Percentiles rank a stretch among this genome's conserved stretches.
These are phyloP conservation scores for Drosophila sp. DNA, from an alignment of 1,140 invertebrate species.

Conservation along the genomic window DNA sequence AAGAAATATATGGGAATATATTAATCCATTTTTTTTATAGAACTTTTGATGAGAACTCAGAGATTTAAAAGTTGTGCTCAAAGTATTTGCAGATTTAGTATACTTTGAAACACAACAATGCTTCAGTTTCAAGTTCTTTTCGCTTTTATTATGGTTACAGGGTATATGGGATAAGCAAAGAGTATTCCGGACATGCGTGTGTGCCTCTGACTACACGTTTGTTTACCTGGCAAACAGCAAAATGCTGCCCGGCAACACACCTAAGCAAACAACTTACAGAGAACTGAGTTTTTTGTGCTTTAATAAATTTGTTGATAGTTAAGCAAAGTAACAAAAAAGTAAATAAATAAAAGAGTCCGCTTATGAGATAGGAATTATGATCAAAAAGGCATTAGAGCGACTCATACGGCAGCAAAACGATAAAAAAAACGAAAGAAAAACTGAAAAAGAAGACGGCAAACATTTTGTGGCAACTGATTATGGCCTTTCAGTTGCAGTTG, in stretches of 20 bases:
- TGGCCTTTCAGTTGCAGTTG: constrained; percentile 26
- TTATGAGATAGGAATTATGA: constrained; percentile 56
- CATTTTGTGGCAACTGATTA: constrained; percentile 19
- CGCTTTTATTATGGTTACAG: constrained; percentile 14
- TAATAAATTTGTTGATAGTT: constrained; percentile 56
- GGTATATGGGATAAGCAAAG: neutral
- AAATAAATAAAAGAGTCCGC: constrained; percentile 47
- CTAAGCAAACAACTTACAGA: neutral
- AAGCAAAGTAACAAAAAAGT: constrained; percentile 2
- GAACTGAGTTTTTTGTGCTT: constrained; percentile 7
- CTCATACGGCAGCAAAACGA: constrained; percentile 27
- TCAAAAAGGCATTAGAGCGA: constrained; percentile 68
- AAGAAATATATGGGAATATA: neutral
- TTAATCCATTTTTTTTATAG: too few species aligned
- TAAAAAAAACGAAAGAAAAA: constrained; percentile 34
- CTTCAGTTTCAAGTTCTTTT: too few species aligned
- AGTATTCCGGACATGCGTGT: constrained; percentile 6
- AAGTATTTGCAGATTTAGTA: too few species aligned
- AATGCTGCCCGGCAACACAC: constrained; percentile 9
- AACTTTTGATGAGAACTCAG: too few species aligned
- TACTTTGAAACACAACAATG: too few species aligned
- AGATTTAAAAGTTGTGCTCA: too few species aligned
- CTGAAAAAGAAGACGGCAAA: constrained; percentile 8
- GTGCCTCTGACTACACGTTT: neutral
- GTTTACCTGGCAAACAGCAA: constrained; percentile 7